Evolutionary conservation across 1,140 invertebrate species (phyloP), one percentile per base, ranked within the genome.

Genomic region (Chrysoperla carnea): DNA sequence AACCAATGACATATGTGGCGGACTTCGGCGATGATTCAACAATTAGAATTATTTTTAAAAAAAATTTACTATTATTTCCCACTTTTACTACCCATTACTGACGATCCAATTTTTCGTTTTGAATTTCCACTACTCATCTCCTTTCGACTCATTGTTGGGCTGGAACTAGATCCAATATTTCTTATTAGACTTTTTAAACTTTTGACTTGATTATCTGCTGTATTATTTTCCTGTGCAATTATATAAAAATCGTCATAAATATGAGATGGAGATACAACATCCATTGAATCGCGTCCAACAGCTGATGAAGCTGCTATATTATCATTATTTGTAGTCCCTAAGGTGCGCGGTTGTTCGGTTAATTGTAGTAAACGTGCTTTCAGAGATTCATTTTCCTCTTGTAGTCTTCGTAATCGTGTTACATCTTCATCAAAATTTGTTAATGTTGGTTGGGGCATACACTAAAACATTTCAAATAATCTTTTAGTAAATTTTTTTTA

Each of bases 191-290:
- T 76, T 48, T 81, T 76, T 1, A 89, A 60, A 0, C 81, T 80
- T 52, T 78, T 78, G 1, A 78, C 70, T 56, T 76, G 73, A 37
- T 61, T 69, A 39, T 76, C 74, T n/a, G 56, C 55, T 2, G 54
- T 54, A 33, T 53, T 61, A 44, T 62, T 72, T 68, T 78, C 87
- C 57, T 86, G 78, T 28, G 87, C 84, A 51, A 91, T 87, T 17
- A 85, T 84, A 56, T 84, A 90, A 66, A 93, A 93, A 58, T 93
- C 89, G 63, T 93, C 89, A 54, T 91, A 81, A 9, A 92, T 63
- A 39, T 86, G 84, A 9, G 73, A 53, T 4, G 84, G 76, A 6
- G 81, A 72, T 40, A 73, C 70, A 11, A 72, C 70, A 39, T 73
- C 63, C 44, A 71, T 71, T 28, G 72, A 66, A 55, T 68, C 31